These are phyloP conservation scores for Rapana venosa DNA, from an alignment of 2,888 invertebrate species.

Conservation along the genomic window DNA sequence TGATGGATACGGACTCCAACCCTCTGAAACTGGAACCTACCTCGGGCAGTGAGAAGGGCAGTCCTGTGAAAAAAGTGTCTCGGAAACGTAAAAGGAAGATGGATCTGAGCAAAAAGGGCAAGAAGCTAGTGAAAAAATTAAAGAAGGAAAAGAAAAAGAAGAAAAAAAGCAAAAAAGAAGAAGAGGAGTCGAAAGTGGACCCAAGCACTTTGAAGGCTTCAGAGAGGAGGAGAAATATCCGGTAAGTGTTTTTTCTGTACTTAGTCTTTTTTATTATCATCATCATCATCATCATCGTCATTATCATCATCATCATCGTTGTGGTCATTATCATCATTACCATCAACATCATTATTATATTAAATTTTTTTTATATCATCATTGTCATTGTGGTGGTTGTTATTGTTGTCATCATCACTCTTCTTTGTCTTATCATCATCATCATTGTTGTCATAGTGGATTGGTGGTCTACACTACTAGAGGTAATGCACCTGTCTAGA, in stretches of 20 bases:
- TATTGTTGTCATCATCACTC: too few species aligned
- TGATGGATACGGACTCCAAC: conserved; percentile 28
- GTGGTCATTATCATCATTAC: too few species aligned
- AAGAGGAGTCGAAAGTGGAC: conserved; percentile 60
- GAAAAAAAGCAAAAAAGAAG: conserved; percentile 52
- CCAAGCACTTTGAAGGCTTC: conserved; percentile 49
- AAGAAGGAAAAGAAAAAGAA: conserved; percentile 48
- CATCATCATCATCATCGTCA: too few species aligned
- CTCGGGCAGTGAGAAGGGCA: conserved; percentile 46
- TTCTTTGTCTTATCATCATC: too few species aligned
- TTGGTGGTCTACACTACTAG: too few species aligned
- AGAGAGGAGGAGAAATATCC: conserved; percentile 67
- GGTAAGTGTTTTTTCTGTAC: conserved; percentile 51
- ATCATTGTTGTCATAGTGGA: too few species aligned
- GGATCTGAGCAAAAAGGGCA: conserved; percentile 47
- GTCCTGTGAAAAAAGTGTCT: conserved; percentile 50
- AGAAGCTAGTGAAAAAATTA: conserved; percentile 44
- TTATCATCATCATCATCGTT: too few species aligned
- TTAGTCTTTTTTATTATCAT: too few species aligned
- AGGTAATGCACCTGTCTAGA: too few species aligned
- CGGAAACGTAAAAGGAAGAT: conserved; percentile 58
- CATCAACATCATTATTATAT: too few species aligned
- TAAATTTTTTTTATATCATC: too few species aligned
- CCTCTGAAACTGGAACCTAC: conserved; percentile 48
- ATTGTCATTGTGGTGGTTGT: too few species aligned